Evolutionary conservation across 92 coral and sea anemone genomes (phyloP).

Genomic region (Ricordea florida): DNA sequence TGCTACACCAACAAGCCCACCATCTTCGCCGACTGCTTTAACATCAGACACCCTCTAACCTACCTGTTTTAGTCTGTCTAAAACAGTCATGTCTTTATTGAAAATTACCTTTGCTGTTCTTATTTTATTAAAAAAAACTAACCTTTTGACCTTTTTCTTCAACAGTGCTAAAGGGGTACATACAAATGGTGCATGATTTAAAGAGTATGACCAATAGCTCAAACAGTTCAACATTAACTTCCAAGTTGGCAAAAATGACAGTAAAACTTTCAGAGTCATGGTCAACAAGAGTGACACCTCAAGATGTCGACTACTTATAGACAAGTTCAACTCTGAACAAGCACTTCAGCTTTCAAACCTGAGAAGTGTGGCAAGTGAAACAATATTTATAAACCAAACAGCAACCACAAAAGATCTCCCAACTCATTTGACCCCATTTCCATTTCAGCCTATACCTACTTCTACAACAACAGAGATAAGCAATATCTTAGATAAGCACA

Average conservation of each 20-base stretch:
- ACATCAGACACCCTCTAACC: neutral
- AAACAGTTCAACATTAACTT: neutral
- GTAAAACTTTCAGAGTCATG: neutral
- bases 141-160: too few relatives aligned
- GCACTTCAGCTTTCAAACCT: slow-evolving; percentile 1
- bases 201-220: neutral
- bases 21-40: slow-evolving; percentile 13
- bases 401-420: slow-evolving; percentile 14
- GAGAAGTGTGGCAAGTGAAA: neutral
- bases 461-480: neutral
- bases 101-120: too few relatives aligned
- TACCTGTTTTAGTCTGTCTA: neutral
- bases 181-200: neutral
- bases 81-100: neutral
- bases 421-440: neutral
- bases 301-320: neutral
- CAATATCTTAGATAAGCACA: neutral
- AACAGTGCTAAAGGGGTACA: neutral
- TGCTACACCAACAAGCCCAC: neutral
- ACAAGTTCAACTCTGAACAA: slow-evolving; percentile 16
- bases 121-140: too few relatives aligned
- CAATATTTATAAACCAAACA: slow-evolving; percentile 13
- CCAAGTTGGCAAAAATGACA: neutral
- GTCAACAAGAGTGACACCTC: neutral
- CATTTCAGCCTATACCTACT: neutral